Evolutionary conservation across 2,113 vertebrate species (phyloP).

Genomic region (Lycaon pictus): DNA sequence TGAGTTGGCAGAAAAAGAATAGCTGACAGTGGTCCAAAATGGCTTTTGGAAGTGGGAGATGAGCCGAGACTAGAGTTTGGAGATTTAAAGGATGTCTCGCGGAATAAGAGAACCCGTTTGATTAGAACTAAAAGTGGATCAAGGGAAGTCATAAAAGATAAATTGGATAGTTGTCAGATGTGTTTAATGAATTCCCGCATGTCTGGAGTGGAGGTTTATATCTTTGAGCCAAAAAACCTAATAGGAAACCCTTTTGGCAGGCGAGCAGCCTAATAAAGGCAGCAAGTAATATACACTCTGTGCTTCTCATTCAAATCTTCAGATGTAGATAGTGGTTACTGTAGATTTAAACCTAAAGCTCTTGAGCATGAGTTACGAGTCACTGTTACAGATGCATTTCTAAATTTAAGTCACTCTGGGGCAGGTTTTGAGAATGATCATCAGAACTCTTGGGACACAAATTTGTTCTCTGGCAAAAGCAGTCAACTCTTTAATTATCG

Average conservation of each 20-base stretch:
- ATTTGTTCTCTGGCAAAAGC: neutral
- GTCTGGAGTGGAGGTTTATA: neutral
- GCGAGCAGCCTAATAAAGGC: neutral
- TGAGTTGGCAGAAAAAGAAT: neutral
- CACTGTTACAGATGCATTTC: neutral
- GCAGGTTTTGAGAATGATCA: neutral
- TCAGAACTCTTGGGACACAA: neutral
- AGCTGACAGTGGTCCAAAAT: neutral
- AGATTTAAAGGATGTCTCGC: neutral
- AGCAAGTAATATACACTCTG: rapidly evolving
- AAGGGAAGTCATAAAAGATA: neutral
- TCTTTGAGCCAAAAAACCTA: neutral
- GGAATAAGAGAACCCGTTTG: neutral
- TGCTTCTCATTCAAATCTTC: neutral
- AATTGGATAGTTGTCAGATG: neutral
- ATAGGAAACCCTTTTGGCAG: neutral
- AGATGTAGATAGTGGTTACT: neutral
- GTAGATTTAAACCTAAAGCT: neutral
- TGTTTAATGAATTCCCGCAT: neutral
- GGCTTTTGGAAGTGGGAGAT: neutral
- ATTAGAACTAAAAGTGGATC: neutral
- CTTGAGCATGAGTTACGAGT: neutral
- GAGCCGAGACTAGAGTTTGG: neutral
- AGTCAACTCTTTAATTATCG: neutral
- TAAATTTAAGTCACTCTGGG: neutral